phyloP scores from a whole-genome alignment of 2,113 vertebrate genomes.

The Oreocharis arfaki region DNA sequence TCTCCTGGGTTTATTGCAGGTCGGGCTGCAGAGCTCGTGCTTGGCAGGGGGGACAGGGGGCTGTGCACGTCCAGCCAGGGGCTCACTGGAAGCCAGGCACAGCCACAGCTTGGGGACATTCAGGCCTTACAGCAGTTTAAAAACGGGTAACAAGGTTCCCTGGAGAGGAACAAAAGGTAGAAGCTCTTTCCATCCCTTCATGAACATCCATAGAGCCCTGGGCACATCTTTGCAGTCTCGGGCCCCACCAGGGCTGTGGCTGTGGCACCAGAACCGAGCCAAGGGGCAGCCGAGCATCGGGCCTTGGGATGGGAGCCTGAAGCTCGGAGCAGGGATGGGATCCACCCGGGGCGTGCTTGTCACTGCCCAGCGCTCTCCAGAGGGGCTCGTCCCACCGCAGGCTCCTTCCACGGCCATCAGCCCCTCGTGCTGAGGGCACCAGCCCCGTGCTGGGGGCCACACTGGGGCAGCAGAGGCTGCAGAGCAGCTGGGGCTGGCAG shows the following conservation, averaged over 20 bases:
- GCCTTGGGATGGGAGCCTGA: background rate
- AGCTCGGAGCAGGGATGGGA: background rate
- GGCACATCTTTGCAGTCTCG: background rate
- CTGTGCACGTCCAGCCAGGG: background rate
- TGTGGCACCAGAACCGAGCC: background rate
- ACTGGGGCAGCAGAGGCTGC: background rate
- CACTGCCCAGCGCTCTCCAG: background rate
- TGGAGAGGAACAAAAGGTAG: background rate
- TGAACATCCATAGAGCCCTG: background rate
- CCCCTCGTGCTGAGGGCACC: background rate
- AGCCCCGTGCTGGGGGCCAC: background rate
- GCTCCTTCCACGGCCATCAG: background rate
- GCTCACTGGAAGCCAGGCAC: background rate
- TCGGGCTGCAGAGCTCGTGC: background rate
- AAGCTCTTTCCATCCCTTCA: background rate
- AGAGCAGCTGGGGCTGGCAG: background rate
- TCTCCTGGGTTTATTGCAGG: background rate
- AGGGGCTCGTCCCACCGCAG: background rate
- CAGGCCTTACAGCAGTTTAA: background rate
- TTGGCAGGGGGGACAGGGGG: background rate
- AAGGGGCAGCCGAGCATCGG: background rate
- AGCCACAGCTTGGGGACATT: background rate
- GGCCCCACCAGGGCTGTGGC: background rate
- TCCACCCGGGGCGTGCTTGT: background rate
- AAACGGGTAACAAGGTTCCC: background rate